Evolutionary conservation across 2,888 invertebrate genomes (phyloP).

Genomic region (Philereme transversata): DNA sequence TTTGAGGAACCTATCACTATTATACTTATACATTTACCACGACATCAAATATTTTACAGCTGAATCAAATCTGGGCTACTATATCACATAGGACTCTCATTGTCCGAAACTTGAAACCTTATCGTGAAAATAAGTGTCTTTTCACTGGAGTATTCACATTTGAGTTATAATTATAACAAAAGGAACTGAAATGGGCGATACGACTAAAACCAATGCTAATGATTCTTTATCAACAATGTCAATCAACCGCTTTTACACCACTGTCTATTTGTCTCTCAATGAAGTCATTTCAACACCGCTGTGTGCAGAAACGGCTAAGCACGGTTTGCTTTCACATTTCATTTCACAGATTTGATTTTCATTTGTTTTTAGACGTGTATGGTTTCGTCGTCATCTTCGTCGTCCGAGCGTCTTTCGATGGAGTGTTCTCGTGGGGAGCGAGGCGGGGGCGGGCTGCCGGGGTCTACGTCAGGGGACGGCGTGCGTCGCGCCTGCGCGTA

Average conservation of each 20-base stretch:
- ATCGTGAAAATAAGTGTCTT: constrained; percentile 30
- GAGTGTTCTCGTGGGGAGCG: constrained; percentile 71
- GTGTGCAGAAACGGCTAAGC: not conserved
- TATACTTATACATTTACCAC: constrained; percentile 64
- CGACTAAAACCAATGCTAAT: not conserved
- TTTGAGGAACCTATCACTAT: constrained; percentile 53
- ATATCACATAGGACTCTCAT: constrained; percentile 74
- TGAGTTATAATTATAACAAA: constrained; percentile 7
- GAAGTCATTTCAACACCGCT: constrained; percentile 1
- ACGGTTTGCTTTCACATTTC: constrained; percentile 17
- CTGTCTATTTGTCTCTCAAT: constrained; percentile 14
- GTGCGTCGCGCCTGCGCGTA: constrained; percentile 78
- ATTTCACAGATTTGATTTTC: constrained; percentile 32
- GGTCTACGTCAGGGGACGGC: constrained; percentile 83
- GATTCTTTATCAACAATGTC: not conserved
- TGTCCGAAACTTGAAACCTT: constrained; percentile 50
- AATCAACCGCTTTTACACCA: constrained; percentile 5
- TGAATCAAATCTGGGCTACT: constrained; percentile 73
- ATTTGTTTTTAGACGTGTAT: constrained; percentile 82
- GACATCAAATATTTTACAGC: constrained; percentile 76
- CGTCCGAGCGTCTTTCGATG: constrained; percentile 71
- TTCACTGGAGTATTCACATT: constrained; percentile 34
- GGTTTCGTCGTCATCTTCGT: constrained; percentile 85
- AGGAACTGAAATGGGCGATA: constrained; percentile 11
- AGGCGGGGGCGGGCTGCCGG: constrained; percentile 84